Evolutionary conservation across 92 coral and sea anemone species (phyloP).

Genomic region (Micromussa lordhowensis): DNA sequence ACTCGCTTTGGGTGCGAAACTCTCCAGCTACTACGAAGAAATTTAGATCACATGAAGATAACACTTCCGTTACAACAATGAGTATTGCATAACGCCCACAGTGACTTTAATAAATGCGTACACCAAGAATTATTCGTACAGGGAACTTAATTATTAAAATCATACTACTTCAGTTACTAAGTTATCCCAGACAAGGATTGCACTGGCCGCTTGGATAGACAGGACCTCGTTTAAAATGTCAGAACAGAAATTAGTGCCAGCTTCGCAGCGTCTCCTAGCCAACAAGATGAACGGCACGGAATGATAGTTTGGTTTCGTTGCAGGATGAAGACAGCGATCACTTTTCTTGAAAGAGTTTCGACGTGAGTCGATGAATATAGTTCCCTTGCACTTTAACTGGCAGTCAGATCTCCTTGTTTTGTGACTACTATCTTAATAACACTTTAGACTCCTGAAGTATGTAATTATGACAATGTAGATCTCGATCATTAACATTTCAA

Average conservation of each 20-base stretch:
- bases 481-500: background rate
- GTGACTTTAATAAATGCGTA: too few relatives aligned
- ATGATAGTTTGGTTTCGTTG: background rate
- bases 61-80: too few relatives aligned
- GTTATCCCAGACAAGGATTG: background rate
- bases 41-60: too few relatives aligned
- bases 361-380: background rate
- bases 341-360: background rate
- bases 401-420: background rate
- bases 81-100: too few relatives aligned
- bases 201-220: background rate
- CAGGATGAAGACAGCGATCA: background rate
- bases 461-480: background rate
- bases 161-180: too few relatives aligned
- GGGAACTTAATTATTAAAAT: too few relatives aligned
- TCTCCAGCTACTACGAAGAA: too few relatives aligned
- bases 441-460: background rate
- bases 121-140: too few relatives aligned
- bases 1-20: too few relatives aligned
- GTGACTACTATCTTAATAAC: background rate
- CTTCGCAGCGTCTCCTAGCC: background rate
- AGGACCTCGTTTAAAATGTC: background rate
- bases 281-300: conserved; percentile 8
- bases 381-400: background rate
- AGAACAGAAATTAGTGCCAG: background rate